Evolutionary conservation across 1,140 invertebrate genomes (phyloP).

Genomic region (Laodelphax striatellus): DNA sequence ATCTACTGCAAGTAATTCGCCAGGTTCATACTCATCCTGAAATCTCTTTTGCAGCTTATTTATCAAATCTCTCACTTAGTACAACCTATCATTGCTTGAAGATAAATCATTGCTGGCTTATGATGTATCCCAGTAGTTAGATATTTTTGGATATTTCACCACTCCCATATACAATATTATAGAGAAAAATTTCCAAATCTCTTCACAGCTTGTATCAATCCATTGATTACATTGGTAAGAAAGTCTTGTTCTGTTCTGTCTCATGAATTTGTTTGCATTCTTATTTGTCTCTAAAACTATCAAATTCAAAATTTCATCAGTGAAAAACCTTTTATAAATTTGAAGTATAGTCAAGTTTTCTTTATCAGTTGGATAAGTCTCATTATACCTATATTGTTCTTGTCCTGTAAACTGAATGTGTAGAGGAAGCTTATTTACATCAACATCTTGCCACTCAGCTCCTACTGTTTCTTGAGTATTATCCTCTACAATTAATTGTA

Average conservation of each 20-base stretch:
- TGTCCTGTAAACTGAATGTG: background rate
- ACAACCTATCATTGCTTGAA: background rate
- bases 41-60: constrained; percentile 1
- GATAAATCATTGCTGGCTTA: background rate
- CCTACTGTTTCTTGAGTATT: too few species aligned
- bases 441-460: too few species aligned
- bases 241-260: background rate
- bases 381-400: background rate
- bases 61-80: background rate
- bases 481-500: too few species aligned
- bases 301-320: constrained; percentile 8
- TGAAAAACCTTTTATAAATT: constrained; percentile 3
- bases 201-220: background rate
- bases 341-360: background rate
- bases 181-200: background rate
- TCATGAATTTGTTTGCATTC: background rate
- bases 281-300: constrained; percentile 8
- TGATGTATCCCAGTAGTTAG: background rate
- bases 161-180: constrained; percentile 2
- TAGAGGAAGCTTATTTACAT: background rate
- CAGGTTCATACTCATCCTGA: constrained; percentile 10
- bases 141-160: background rate
- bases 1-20: constrained; percentile 27
- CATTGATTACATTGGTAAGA: background rate
- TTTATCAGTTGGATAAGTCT: background rate